Conservation (phyloP, 2,797 vertebrate genomes). For the Cryptoblepharus egeriae region DNA sequence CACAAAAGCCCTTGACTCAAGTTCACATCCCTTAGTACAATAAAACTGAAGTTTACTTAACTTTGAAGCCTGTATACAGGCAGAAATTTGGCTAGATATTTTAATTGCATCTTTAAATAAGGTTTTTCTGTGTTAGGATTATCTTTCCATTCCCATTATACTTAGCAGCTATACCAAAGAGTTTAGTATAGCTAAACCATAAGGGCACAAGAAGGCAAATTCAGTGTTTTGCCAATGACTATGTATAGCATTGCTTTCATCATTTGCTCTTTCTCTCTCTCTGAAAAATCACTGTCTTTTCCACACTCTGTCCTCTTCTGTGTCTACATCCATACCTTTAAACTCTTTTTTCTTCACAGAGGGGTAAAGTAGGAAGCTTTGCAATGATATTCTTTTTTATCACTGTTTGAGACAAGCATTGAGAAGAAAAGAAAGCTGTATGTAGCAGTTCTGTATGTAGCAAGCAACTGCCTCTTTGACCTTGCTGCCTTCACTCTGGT, state of each 20-base stretch:
- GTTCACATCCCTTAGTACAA: conserved; percentile 7
- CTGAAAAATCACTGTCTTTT: neutral
- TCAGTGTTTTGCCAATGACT: neutral
- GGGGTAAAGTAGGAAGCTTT: neutral
- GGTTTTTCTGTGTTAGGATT: neutral
- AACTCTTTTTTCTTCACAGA: neutral
- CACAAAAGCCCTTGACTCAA: conserved; percentile 5
- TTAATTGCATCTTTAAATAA: neutral
- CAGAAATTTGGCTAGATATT: neutral
- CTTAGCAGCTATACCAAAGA: neutral
- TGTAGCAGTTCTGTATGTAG: neutral
- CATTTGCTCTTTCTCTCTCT: too few species aligned
- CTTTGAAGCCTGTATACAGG: conserved; percentile 2
- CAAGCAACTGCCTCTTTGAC: neutral
- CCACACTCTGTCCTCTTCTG: too few species aligned
- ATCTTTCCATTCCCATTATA: neutral
- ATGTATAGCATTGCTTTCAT: neutral
- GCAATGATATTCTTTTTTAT: too few species aligned
- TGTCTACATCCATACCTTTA: neutral
- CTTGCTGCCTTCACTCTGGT: neutral
- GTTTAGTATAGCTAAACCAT: too few species aligned
- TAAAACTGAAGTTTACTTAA: neutral
- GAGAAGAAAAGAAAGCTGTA: fast-evolving
- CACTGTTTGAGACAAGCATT: too few species aligned
- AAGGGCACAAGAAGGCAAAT: neutral